Evolutionary conservation across 2,113 vertebrate genomes (phyloP).

Genomic region (Casuarius casuarius): DNA sequence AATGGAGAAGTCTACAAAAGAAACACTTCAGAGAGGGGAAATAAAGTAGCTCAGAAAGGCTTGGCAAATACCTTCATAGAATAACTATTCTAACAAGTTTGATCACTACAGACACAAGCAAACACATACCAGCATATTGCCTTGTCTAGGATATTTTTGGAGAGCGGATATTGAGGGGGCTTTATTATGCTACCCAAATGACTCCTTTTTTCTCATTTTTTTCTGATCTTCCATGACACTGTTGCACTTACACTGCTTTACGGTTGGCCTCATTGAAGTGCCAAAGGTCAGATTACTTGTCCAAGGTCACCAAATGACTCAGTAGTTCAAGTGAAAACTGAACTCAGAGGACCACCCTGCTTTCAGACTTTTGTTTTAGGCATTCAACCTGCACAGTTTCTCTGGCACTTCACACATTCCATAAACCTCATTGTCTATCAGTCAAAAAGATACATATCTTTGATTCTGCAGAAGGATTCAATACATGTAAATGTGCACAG

Average conservation of each 20-base stretch:
- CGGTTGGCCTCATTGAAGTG: not conserved
- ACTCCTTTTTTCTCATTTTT: not conserved
- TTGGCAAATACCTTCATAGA: slow-evolving; percentile 58
- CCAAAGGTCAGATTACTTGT: slow-evolving; percentile 11
- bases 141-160: not conserved
- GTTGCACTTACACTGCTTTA: not conserved
- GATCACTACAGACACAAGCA: slow-evolving; percentile 4
- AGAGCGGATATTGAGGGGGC: not conserved
- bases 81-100: not conserved
- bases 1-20: slow-evolving; percentile 18
- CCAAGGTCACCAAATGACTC: slow-evolving; percentile 38
- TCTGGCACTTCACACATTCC: not conserved
- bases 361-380: not conserved
- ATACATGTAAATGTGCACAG: not conserved
- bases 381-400: not conserved
- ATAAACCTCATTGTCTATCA: not conserved
- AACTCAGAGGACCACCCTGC: slow-evolving; percentile 22
- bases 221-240: not conserved
- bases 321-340: slow-evolving; percentile 24
- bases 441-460: not conserved
- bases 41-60: not conserved
- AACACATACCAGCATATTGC: not conserved
- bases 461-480: slow-evolving; percentile 4
- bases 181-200: not conserved
- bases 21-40: slow-evolving; percentile 3